Evolutionary conservation across 2,797 vertebrate genomes (phyloP).

Genomic region (Lutjanus campechanus): DNA sequence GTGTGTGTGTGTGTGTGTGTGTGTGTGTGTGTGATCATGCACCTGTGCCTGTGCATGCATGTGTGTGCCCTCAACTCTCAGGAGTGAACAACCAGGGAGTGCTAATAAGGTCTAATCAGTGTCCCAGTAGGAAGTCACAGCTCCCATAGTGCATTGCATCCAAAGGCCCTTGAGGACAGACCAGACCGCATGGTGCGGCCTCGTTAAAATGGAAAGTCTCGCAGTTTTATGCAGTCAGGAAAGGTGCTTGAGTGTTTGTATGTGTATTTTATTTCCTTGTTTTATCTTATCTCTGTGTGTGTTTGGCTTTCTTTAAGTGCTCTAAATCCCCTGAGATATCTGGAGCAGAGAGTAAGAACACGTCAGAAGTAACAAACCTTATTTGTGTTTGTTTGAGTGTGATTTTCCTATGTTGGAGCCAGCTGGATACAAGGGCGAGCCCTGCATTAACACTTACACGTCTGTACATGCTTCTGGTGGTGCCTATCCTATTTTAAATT

Average conservation of each 20-base stretch:
- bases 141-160: constrained; percentile 48
- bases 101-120: constrained; percentile 77
- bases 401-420: background rate
- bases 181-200: background rate
- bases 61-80: constrained; percentile 46
- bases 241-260: background rate
- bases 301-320: constrained; percentile 21
- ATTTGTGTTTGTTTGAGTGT: constrained; percentile 36
- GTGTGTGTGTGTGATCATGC: constrained; percentile 31
- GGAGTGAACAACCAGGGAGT: constrained; percentile 63
- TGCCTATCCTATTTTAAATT: constrained; percentile 18
- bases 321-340: background rate
- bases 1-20: constrained; percentile 13
- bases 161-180: constrained; percentile 38
- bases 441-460: constrained; percentile 23
- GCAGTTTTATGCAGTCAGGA: constrained; percentile 7
- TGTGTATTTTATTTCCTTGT: constrained; percentile 15
- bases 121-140: constrained; percentile 59
- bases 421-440: background rate
- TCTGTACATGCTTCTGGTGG: constrained; percentile 19
- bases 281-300: constrained; percentile 19
- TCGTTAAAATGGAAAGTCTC: constrained; percentile 25
- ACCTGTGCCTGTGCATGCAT: constrained; percentile 16
- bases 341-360: background rate
- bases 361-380: background rate